Evolutionary conservation across 2,113 vertebrate genomes (phyloP).

Genomic region (Peromyscus polionotus): DNA sequence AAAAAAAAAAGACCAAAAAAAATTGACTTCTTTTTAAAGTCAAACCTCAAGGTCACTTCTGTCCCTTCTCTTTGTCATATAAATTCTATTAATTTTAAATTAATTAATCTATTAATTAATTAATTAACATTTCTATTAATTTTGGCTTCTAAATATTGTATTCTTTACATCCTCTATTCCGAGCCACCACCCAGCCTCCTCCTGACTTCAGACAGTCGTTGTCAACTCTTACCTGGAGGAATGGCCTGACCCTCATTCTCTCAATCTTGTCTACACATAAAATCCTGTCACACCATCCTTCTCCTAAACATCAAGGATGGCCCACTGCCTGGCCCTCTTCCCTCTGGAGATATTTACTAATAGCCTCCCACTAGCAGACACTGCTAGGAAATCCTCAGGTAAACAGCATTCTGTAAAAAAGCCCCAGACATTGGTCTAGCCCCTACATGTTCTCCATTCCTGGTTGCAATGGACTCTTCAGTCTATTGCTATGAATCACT

Average conservation of each 20-base stretch:
- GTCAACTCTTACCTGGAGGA: background rate
- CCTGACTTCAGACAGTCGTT: background rate
- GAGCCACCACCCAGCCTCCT: background rate
- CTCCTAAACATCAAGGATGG: too few relatives aligned
- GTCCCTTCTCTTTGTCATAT: background rate
- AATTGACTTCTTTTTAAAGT: slow-evolving; percentile 1
- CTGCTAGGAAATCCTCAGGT: background rate
- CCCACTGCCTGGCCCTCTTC: background rate
- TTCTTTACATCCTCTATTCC: background rate
- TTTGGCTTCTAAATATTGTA: background rate
- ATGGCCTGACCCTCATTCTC: background rate
- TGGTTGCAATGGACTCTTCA: background rate
- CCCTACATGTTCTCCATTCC: background rate
- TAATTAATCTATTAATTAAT: background rate
- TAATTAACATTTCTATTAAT: background rate
- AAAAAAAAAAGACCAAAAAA: background rate
- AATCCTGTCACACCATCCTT: background rate
- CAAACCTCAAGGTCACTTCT: background rate
- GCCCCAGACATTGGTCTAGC: rapidly evolving
- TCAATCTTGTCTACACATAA: background rate
- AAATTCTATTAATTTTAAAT: slow-evolving; percentile 10
- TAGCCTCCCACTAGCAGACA: background rate
- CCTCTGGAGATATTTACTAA: background rate
- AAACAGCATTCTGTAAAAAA: background rate
- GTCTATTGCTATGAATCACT: background rate